These are phyloP conservation scores for Drosophila dives DNA, from an alignment of 2,888 invertebrate genomes.

Conservation along the genomic window DNA sequence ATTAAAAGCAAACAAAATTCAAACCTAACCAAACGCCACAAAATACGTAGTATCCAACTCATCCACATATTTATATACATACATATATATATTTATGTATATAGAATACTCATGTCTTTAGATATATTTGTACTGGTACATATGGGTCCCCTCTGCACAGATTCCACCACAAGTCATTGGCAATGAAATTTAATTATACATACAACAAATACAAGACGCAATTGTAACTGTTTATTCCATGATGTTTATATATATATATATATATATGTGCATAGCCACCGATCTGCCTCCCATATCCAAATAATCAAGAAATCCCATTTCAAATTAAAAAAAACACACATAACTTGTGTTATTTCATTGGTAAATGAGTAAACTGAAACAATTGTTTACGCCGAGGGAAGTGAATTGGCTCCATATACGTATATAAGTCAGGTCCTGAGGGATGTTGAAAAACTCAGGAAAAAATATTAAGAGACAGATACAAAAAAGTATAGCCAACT, in stretches of 20 bases:
- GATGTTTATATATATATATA: conserved; percentile 73
- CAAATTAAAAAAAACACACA: conserved; percentile 50
- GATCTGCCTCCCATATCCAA: conserved; percentile 14
- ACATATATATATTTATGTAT: not conserved
- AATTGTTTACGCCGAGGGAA: conserved; percentile 28
- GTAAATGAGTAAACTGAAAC: conserved; percentile 22
- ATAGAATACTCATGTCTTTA: not conserved
- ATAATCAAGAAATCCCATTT: conserved; percentile 46
- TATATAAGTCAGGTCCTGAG: not conserved
- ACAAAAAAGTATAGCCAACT: not conserved
- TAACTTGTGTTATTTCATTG: conserved; percentile 58
- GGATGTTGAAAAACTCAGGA: not conserved
- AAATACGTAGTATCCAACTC: not conserved
- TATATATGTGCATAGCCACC: conserved; percentile 50
- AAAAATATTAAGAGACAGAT: not conserved
- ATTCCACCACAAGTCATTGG: conserved; percentile 64
- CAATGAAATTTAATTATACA: conserved; percentile 68
- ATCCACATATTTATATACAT: not conserved
- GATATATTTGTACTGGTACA: not conserved
- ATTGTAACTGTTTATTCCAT: conserved; percentile 61
- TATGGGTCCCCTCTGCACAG: conserved; percentile 23
- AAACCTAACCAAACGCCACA: conserved; percentile 44
- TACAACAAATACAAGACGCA: conserved; percentile 60
- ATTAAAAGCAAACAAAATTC: conserved; percentile 72
- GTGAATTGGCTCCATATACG: not conserved